Evolutionary conservation across 2,797 vertebrate genomes (phyloP).

Genomic region (Varecia variegata): DNA sequence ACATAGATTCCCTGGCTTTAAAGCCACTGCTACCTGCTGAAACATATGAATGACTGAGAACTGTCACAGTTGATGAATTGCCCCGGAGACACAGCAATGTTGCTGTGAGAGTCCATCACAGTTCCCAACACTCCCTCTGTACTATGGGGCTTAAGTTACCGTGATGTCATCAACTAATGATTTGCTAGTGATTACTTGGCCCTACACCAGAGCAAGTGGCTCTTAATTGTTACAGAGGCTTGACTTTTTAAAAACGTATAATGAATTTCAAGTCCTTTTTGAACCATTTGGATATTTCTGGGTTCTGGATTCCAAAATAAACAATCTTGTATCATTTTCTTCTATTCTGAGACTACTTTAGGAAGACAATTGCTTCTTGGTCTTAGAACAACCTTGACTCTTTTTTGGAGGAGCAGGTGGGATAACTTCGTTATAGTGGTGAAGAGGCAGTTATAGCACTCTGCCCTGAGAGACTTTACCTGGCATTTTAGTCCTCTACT

Average conservation of each 20-base stretch:
- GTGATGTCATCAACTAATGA: background rate
- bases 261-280: background rate
- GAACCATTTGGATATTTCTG: background rate
- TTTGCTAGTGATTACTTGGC: background rate
- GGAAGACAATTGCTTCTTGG: background rate
- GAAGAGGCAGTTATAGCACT: background rate
- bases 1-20: background rate
- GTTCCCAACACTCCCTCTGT: background rate
- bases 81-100: background rate
- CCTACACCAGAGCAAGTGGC: background rate
- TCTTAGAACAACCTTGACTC: background rate
- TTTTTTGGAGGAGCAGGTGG: background rate
- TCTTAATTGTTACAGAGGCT: slow-evolving; percentile 12
- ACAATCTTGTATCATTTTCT: background rate
- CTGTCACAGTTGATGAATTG: background rate
- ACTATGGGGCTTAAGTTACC: background rate
- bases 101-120: background rate
- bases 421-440: background rate
- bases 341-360: background rate
- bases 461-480: background rate
- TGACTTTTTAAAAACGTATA: background rate
- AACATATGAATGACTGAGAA: background rate
- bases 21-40: background rate
- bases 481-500: background rate
- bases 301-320: background rate